Conservation (phyloP, 1,140 invertebrate species). For the Drosophila cardini region DNA sequence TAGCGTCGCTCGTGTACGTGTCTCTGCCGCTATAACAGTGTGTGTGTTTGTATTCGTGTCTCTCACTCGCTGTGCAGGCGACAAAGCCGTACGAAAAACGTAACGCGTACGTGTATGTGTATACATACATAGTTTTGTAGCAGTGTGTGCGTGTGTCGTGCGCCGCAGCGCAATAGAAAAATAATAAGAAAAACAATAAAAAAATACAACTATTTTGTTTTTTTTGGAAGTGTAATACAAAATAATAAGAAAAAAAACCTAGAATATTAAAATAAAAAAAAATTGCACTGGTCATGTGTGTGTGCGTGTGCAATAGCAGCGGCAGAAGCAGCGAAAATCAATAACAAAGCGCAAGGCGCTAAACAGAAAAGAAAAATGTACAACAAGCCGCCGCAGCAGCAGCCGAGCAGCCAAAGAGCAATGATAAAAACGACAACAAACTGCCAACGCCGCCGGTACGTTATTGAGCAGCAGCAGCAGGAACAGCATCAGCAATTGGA, state of each 20-base stretch:
- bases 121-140: constrained; percentile 27
- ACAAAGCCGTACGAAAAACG: constrained; percentile 48
- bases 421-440: constrained; percentile 59
- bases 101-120: constrained; percentile 46
- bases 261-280: constrained; percentile 19
- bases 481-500: constrained; percentile 22
- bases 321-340: constrained; percentile 62
- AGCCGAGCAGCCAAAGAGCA: constrained; percentile 44
- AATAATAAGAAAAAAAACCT: constrained; percentile 23
- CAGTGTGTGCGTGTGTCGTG: constrained; percentile 35
- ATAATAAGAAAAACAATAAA: constrained; percentile 49
- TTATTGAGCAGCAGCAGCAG: constrained; percentile 4
- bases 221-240: constrained; percentile 56
- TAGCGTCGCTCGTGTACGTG: constrained; percentile 55
- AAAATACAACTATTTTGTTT: constrained; percentile 27
- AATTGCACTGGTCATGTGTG: constrained; percentile 35
- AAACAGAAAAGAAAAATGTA: constrained; percentile 47
- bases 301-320: constrained; percentile 26
- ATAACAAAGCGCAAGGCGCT: constrained; percentile 51
- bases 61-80: constrained; percentile 14
- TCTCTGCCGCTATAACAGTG: constrained; percentile 20
- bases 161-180: constrained; percentile 73
- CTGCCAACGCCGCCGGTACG: constrained; percentile 30
- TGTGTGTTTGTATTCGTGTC: constrained; percentile 27
- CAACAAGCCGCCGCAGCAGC: constrained; percentile 34